phyloP scores from a whole-genome alignment of 2,888 invertebrate species.

The Meloe dianella region DNA sequence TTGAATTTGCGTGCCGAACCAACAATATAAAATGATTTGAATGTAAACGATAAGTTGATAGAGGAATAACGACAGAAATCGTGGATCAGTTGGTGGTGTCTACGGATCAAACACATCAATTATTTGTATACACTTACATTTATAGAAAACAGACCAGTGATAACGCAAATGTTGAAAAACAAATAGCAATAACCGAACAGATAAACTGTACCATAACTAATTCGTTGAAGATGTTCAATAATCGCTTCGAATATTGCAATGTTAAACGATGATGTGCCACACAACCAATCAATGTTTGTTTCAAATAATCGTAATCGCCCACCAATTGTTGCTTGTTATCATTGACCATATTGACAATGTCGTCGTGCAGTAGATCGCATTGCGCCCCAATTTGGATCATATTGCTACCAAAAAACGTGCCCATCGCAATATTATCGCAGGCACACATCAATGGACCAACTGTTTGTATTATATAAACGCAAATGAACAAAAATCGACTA shows the following conservation, averaged over 20 bases:
- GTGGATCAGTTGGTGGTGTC: no score
- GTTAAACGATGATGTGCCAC: background rate
- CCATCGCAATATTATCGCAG: slow-evolving; percentile 18
- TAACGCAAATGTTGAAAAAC: background rate
- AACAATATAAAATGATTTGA: no score
- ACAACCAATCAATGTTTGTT: background rate
- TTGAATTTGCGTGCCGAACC: no score
- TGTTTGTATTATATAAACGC: slow-evolving; percentile 12
- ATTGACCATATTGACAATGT: slow-evolving; percentile 12
- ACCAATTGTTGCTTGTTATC: background rate
- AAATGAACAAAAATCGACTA: slow-evolving; percentile 7
- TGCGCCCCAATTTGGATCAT: slow-evolving; percentile 8
- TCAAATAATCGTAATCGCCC: slow-evolving; percentile 9
- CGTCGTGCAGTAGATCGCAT: slow-evolving; percentile 22
- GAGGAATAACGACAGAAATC: no score
- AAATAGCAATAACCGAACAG: background rate
- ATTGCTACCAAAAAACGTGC: slow-evolving; percentile 21
- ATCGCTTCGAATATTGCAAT: background rate
- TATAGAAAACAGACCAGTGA: background rate
- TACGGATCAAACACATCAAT: no score
- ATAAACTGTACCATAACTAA: background rate
- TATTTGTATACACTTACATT: no score
- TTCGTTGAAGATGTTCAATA: background rate
- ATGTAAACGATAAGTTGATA: no score
- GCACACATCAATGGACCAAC: slow-evolving; percentile 15